Evolutionary conservation across 2,113 vertebrate genomes (phyloP), one percentile per base, ranked within the genome.

Genomic region (Isichthys henryi): DNA sequence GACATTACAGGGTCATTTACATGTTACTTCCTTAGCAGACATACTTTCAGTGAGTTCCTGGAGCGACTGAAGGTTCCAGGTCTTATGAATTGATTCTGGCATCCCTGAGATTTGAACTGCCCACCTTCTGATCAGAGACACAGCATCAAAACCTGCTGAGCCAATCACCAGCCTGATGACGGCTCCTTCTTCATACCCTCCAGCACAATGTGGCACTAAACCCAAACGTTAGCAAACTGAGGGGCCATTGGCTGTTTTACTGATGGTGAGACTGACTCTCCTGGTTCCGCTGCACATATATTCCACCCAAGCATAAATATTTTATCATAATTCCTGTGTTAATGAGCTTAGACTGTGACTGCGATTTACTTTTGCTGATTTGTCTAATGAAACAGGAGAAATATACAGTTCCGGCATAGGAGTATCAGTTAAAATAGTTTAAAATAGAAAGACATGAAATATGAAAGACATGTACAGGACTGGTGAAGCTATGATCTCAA

Each of bases 351-450:
- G n/a, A 45, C n/a, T 58, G 31, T n/a, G 6, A 50, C 50, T 35
- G 31, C 27, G 15, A 87, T 53, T 50, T n/a, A 35, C 85, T 35
- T 70, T 35, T 87, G 50, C 85, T 56, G 50, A 87, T 52, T 13
- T 87, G 53, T 48, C 13, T 27, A 6, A 21, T 84, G 43, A 53
- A 52, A 39, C 2, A 35, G 15, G 23, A 87, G 85, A 56, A 56
- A 88, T 88, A 43, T 88, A 27, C 27, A 35, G 39, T 45, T 58
- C 10, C 4, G 17, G 23, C 19, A 39, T 45, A 85, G 53, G 27
- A 52, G 89, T 77, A 91, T 91, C 90, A 89, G 90, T 95, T 92
- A 92, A 93, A 93, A 89, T 66, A 89, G 91, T 94, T 89, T 90
- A 90, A 89, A 86, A 91, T 91, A 90, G 86, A 89, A 88, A 89